Percentiles rank a stretch among this genome's conserved stretches.
Conservation (phyloP, 35 echinoderm and acorn worm species). For the Apostichopus japonicus region DNA sequence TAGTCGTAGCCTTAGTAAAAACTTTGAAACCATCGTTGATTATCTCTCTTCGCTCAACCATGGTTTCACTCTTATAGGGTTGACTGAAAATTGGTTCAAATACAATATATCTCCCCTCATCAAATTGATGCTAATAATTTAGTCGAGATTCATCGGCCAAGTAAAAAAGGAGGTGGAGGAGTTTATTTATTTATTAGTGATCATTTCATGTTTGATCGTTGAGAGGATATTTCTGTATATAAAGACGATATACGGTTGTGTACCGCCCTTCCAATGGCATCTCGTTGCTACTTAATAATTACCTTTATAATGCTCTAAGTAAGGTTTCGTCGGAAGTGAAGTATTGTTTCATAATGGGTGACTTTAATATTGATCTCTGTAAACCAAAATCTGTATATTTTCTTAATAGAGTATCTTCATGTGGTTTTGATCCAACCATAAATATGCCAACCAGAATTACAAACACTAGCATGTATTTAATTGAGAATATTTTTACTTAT, state of each 20-base stretch:
- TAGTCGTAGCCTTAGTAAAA: background rate
- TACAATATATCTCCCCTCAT: background rate
- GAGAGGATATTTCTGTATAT: background rate
- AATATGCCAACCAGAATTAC: background rate
- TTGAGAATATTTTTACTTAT: too few relatives aligned
- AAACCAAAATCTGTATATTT: background rate
- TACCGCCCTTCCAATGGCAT: background rate
- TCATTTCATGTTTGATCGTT: background rate
- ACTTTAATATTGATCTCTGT: background rate
- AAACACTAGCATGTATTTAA: background rate
- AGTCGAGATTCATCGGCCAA: background rate
- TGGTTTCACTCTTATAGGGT: background rate
- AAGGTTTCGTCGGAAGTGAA: background rate
- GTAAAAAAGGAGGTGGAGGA: background rate
- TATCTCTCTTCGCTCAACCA: background rate
- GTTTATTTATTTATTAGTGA: background rate
- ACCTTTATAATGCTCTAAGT: background rate
- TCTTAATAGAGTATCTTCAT: background rate
- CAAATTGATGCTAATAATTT: background rate
- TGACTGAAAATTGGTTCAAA: background rate
- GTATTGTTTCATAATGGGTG: background rate
- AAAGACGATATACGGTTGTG: background rate
- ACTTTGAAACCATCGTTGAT: background rate
- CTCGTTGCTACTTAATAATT: background rate
- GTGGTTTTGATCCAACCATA: background rate